These are phyloP conservation scores for Condylostylus longicornis DNA, from an alignment of 1,140 invertebrate species.

Conservation along the genomic window DNA sequence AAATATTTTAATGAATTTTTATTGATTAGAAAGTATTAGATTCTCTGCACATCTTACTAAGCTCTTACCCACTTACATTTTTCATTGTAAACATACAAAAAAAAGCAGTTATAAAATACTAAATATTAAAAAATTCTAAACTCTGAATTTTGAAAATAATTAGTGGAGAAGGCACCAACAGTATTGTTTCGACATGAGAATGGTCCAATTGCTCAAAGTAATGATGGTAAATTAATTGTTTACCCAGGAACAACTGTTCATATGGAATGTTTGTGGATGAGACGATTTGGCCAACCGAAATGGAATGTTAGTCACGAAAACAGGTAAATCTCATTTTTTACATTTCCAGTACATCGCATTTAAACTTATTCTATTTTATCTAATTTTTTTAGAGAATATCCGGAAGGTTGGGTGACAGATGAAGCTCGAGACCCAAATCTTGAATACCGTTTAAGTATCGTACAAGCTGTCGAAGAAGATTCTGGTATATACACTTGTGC, in stretches of 20 bases:
- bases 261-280: conserved; percentile 75
- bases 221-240: conserved; percentile 67
- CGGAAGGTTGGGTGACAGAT: conserved; percentile 69
- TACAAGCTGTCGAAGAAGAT: conserved; percentile 61
- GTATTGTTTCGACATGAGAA: conserved; percentile 64
- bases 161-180: conserved; percentile 73
- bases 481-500: conserved; percentile 66
- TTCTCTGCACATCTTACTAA: no score
- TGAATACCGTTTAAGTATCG: conserved; percentile 67
- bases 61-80: no score
- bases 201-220: conserved; percentile 72
- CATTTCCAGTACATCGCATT: no score
- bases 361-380: no score
- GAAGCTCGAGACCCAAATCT: conserved; percentile 58
- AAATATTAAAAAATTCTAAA: not conserved
- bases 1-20: not conserved
- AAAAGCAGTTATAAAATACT: no score
- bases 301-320: conserved; percentile 61
- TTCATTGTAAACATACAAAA: no score
- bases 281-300: conserved; percentile 65
- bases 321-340: conserved; percentile 40
- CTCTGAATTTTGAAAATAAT: conserved; percentile 2
- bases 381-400: conserved; percentile 44
- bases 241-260: conserved; percentile 71
- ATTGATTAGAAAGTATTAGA: not conserved